These are phyloP conservation scores for Drosophila varians DNA, from an alignment of 1,140 invertebrate species.

Conservation along the genomic window DNA sequence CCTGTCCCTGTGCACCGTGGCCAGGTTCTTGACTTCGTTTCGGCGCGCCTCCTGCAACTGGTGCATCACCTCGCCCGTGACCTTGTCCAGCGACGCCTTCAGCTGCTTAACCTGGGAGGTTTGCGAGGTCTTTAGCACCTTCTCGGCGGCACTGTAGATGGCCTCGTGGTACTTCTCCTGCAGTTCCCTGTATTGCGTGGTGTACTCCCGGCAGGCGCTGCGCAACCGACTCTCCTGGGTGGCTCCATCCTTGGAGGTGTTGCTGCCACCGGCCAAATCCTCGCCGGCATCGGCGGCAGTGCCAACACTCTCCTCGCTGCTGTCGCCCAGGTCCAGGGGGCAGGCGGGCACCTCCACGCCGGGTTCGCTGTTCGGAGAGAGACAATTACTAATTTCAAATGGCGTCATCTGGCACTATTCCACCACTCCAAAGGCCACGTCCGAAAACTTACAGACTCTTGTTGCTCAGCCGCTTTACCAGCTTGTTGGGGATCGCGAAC, in stretches of 20 bases:
- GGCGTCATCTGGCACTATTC: slow-evolving; percentile 67
- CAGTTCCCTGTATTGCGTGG: slow-evolving; percentile 90
- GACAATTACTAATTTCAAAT: slow-evolving; percentile 78
- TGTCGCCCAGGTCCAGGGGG: slow-evolving; percentile 68
- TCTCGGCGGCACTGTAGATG: slow-evolving; percentile 90
- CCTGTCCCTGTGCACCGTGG: slow-evolving; percentile 93
- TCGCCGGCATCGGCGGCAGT: slow-evolving; percentile 46
- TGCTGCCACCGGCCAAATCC: slow-evolving; percentile 83
- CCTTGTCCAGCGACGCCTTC: slow-evolving; percentile 88
- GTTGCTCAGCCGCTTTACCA: slow-evolving; percentile 91
- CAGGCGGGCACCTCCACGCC: slow-evolving; percentile 76
- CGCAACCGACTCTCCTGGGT: slow-evolving; percentile 89
- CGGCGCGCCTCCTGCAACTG: slow-evolving; percentile 91
- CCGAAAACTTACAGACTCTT: slow-evolving; percentile 90
- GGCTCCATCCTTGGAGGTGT: slow-evolving; percentile 84
- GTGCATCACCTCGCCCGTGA: slow-evolving; percentile 93
- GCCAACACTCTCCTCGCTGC: slow-evolving; percentile 83
- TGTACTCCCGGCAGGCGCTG: slow-evolving; percentile 88
- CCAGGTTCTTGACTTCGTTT: slow-evolving; percentile 93
- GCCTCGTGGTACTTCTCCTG: slow-evolving; percentile 93
- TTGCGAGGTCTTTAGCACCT: slow-evolving; percentile 91
- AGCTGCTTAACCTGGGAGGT: slow-evolving; percentile 90
- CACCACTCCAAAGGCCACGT: slow-evolving; percentile 10
- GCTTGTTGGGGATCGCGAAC: slow-evolving; percentile 89
- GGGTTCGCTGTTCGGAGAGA: slow-evolving; percentile 80